Percentiles rank a stretch among this genome's conserved stretches.
Conservation (phyloP, 2,113 vertebrate species). For the Corythornis madagascariensis region DNA sequence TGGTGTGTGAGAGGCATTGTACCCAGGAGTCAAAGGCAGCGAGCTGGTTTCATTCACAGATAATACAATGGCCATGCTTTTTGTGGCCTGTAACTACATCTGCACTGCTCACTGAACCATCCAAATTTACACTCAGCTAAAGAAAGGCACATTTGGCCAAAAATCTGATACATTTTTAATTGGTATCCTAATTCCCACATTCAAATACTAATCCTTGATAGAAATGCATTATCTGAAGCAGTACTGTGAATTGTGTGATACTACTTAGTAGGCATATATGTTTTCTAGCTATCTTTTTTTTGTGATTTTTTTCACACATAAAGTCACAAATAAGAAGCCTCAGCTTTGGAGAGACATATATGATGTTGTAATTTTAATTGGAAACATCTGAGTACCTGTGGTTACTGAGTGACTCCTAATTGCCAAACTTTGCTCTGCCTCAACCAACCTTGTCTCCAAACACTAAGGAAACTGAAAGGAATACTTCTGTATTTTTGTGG, state of each 20-base stretch:
- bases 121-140: neutral
- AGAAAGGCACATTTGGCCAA: slow-evolving; percentile 22
- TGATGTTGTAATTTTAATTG: neutral
- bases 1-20: neutral
- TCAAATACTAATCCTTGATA: neutral
- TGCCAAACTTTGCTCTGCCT: neutral
- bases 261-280: neutral
- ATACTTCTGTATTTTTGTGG: neutral
- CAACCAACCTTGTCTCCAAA: neutral
- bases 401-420: neutral
- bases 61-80: neutral
- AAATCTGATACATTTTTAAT: slow-evolving; percentile 21
- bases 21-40: neutral
- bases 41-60: neutral
- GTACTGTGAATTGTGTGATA: neutral
- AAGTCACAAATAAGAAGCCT: neutral
- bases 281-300: neutral
- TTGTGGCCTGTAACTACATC: neutral
- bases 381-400: neutral
- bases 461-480: neutral
- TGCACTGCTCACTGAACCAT: slow-evolving; percentile 27
- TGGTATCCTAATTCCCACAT: neutral
- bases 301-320: neutral
- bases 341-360: neutral
- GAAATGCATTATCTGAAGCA: neutral